phyloP scores from a whole-genome alignment of 2,888 invertebrate species.

The Clanis bilineata region DNA sequence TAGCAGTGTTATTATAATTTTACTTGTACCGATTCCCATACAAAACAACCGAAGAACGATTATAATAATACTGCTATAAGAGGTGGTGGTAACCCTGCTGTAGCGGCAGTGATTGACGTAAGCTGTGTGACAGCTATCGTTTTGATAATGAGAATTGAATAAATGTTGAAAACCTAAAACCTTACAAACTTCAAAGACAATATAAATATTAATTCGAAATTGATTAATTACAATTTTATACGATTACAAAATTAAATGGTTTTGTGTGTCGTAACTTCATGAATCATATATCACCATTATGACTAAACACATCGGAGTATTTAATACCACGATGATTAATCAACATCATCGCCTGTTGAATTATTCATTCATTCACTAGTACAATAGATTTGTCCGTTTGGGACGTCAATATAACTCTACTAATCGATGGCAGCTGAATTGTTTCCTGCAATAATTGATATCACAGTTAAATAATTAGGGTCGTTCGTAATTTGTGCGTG shows the following conservation, averaged over 20 bases:
- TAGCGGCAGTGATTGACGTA: neutral
- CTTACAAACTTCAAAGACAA: too few relatives aligned
- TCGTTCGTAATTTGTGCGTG: conserved; percentile 43
- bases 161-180: too few relatives aligned
- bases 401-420: conserved; percentile 17
- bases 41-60: too few relatives aligned
- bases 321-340: conserved; percentile 32
- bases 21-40: too few relatives aligned
- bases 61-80: too few relatives aligned
- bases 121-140: neutral
- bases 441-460: conserved; percentile 35
- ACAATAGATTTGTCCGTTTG: conserved; percentile 30
- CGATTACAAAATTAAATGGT: neutral
- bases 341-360: conserved; percentile 29
- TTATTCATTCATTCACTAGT: conserved; percentile 35
- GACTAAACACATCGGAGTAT: neutral
- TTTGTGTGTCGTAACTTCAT: neutral
- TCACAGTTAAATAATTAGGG: conserved; percentile 53
- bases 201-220: too few relatives aligned
- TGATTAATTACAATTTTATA: neutral
- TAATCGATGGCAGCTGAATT: conserved; percentile 28
- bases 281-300: neutral
- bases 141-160: too few relatives aligned
- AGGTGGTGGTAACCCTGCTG: too few relatives aligned
- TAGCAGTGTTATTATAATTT: too few relatives aligned